phyloP scores from a whole-genome alignment of 2,888 invertebrate genomes.

The Lydus trimaculatus region DNA sequence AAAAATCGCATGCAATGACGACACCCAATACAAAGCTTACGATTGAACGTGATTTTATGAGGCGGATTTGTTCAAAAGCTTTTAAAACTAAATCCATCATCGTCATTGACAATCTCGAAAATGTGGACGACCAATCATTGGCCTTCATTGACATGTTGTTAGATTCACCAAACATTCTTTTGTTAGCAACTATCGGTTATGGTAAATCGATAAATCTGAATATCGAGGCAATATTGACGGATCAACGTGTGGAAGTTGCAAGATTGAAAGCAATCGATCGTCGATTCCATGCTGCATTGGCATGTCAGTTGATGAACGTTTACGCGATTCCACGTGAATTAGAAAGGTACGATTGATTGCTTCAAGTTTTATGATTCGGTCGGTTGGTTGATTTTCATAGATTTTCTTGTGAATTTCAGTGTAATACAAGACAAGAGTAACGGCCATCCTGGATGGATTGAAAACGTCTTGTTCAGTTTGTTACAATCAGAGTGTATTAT shows the following conservation, averaged over 20 bases:
- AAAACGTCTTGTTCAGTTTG: constrained; percentile 68
- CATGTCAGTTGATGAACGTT: constrained; percentile 70
- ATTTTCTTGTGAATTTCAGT: constrained; percentile 43
- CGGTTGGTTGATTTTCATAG: no score
- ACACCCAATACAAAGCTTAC: constrained; percentile 44
- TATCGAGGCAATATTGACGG: neutral
- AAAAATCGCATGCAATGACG: constrained; percentile 45
- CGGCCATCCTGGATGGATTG: constrained; percentile 73
- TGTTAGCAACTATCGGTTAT: constrained; percentile 52
- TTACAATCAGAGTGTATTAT: constrained; percentile 64
- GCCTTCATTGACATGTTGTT: constrained; percentile 61
- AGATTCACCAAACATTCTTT: constrained; percentile 61
- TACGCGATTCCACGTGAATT: constrained; percentile 70
- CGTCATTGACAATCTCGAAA: constrained; percentile 68
- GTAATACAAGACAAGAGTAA: constrained; percentile 67
- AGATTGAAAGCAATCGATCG: constrained; percentile 64
- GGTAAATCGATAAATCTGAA: constrained; percentile 23
- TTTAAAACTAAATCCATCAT: constrained; percentile 55
- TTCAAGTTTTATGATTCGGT: no score
- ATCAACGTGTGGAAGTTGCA: constrained; percentile 50
- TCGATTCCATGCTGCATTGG: constrained; percentile 68
- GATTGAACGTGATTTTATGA: constrained; percentile 9
- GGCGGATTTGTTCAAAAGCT: constrained; percentile 23
- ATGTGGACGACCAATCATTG: constrained; percentile 66
- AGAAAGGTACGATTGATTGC: constrained; percentile 65